These are phyloP conservation scores for Tricholauxania praeusta DNA, from an alignment of 2,888 invertebrate genomes.

Conservation along the genomic window DNA sequence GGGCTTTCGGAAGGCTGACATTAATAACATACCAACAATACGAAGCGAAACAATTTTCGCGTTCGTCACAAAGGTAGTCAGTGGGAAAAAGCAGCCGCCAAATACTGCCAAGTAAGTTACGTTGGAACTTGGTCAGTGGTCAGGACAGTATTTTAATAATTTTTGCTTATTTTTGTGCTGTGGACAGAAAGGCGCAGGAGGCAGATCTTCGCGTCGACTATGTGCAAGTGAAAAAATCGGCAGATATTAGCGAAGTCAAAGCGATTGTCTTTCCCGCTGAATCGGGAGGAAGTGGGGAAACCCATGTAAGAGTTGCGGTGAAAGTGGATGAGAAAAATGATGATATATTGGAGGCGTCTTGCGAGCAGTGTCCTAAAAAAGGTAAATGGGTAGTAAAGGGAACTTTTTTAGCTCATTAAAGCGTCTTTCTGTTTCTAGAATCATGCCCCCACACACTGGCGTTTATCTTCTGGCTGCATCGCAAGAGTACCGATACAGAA, in stretches of 20 bases:
- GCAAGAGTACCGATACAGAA: conserved; percentile 54
- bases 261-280: conserved; percentile 58
- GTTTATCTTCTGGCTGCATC: conserved; percentile 64
- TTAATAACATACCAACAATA: conserved; percentile 59
- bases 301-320: conserved; percentile 55
- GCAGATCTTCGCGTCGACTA: conserved; percentile 60
- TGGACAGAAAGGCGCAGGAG: conserved; percentile 48
- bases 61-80: conserved; percentile 54
- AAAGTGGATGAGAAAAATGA: conserved; percentile 54
- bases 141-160: conserved; percentile 11
- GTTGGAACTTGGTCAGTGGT: conserved; percentile 32
- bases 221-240: conserved; percentile 59
- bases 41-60: conserved; percentile 61
- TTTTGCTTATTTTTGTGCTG: conserved; percentile 15
- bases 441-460: conserved; percentile 61
- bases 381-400: conserved; percentile 43
- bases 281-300: conserved; percentile 54
- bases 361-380: conserved; percentile 55
- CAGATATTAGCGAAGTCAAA: conserved; percentile 55
- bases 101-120: conserved; percentile 23
- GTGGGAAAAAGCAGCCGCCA: conserved; percentile 17
- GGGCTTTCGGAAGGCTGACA: conserved; percentile 63
- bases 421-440: conserved; percentile 46
- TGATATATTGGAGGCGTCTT: conserved; percentile 53
- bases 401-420: neutral